These are phyloP conservation scores for Temnothorax curvispinosus DNA, from an alignment of 1,140 invertebrate genomes.

Conservation along the genomic window DNA sequence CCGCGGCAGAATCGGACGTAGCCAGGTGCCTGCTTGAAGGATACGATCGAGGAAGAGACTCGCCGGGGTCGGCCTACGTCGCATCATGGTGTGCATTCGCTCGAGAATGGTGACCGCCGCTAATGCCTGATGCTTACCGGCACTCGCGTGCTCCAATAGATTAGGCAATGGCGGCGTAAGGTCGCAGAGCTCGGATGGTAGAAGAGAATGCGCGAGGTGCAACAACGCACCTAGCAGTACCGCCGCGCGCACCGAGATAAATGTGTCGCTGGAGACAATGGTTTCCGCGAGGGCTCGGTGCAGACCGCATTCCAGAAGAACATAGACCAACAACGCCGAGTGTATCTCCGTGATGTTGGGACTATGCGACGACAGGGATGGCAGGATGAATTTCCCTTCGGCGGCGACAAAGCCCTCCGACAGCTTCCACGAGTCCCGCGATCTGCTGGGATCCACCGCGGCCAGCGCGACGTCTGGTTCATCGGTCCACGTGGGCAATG, in stretches of 20 bases:
- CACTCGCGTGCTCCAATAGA: slow-evolving; percentile 92
- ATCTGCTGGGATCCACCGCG: slow-evolving; percentile 92
- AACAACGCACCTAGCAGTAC: slow-evolving; percentile 95
- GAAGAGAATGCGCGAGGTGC: slow-evolving; percentile 93
- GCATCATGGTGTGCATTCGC: slow-evolving; percentile 92
- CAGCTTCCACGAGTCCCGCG: slow-evolving; percentile 93
- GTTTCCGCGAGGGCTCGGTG: slow-evolving; percentile 96
- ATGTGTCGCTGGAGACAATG: slow-evolving; percentile 94
- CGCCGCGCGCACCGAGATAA: slow-evolving; percentile 95
- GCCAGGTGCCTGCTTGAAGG: slow-evolving; percentile 85
- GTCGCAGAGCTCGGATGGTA: slow-evolving; percentile 94
- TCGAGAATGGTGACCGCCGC: slow-evolving; percentile 92
- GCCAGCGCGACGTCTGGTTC: slow-evolving; percentile 94
- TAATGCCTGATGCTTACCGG: slow-evolving; percentile 91
- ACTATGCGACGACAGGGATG: slow-evolving; percentile 92
- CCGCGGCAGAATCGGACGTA: slow-evolving; percentile 78
- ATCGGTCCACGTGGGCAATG: slow-evolving; percentile 95
- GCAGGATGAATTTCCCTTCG: slow-evolving; percentile 93
- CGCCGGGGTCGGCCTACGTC: slow-evolving; percentile 91
- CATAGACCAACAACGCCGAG: slow-evolving; percentile 94
- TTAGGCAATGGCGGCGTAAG: slow-evolving; percentile 93
- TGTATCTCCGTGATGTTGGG: slow-evolving; percentile 97
- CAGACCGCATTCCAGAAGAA: slow-evolving; percentile 94
- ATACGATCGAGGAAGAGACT: slow-evolving; percentile 95
- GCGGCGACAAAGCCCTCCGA: slow-evolving; percentile 96